Percentiles rank a stretch among this genome's conserved stretches.
Evolutionary conservation across 2,888 invertebrate species (phyloP).

Genomic region (Cryptosula pallasiana): DNA sequence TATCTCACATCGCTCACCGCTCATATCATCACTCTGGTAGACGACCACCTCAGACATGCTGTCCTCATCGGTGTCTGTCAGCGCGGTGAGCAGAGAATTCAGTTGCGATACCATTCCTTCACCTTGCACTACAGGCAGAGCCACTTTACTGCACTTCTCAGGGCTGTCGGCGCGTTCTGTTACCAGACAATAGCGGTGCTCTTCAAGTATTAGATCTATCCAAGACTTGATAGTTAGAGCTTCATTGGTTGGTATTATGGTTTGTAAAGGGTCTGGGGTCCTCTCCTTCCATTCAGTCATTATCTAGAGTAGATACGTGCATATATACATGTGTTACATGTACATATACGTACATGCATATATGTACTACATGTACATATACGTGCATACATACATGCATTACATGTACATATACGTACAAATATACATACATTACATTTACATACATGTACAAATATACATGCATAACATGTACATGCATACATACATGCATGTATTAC

Average conservation of each 20-base stretch:
- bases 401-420: too few relatives aligned
- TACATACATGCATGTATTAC: too few relatives aligned
- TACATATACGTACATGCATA: too few relatives aligned
- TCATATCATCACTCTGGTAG: neutral
- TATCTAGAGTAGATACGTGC: neutral
- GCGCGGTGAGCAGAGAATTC: neutral
- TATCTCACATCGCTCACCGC: neutral
- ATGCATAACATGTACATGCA: too few relatives aligned
- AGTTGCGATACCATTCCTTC: neutral
- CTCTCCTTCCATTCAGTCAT: neutral
- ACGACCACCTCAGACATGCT: constrained; percentile 8
- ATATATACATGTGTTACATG: too few relatives aligned
- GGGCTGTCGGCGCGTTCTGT: neutral
- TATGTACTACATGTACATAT: too few relatives aligned
- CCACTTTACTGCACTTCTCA: neutral
- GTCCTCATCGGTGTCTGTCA: constrained; percentile 18
- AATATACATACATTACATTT: too few relatives aligned
- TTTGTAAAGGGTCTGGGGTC: neutral
- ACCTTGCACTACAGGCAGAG: neutral
- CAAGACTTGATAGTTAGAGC: neutral
- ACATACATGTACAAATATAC: too few relatives aligned
- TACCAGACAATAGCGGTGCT: neutral
- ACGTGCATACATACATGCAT: too few relatives aligned
- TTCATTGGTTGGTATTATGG: constrained; percentile 16
- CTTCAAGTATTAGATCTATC: neutral